Base-by-base conservation (phyloP, 2,113 vertebrate genomes). In the Caranx melampygus region DNA sequence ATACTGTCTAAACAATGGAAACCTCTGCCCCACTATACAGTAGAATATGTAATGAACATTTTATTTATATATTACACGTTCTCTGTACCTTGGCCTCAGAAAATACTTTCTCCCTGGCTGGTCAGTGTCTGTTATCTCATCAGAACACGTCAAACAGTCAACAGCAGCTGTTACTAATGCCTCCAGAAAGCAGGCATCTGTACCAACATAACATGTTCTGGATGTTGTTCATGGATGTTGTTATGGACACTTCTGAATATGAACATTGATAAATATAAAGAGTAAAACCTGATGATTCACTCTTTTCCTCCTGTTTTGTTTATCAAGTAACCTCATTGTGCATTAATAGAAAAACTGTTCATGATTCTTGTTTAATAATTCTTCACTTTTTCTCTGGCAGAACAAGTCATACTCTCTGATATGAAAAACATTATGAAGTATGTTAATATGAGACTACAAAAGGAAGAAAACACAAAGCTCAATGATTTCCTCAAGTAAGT, bases 401-500 rank as follows among this genome's bases (percentile, higher is more conserved):
- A 82, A 14, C 0, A 42, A 16, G 8, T 5, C 14, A 57, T 72
- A 45, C 34, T 72, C 26, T 20, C 12, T 63, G 26, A 72, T 3
- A 72, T 86, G 26, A 82, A 82, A 68, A 1, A 14, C 1, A 82
- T 67, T 33, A 86, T 82, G 84, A 2, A 0, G 3, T 0, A 0
- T 14, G 55, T 75, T 1, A 0, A 20, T 0, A 0, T 3, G 1
- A 72, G 2, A 63, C 26, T 86, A 6, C 21, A 26, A 6, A 3
- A n/a, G 0, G 3, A 51, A 49, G 14, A 72, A 2, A 21, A 63
- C 5, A 58, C 60, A 42, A 18, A 72, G n/a, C 37, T 86, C 34
- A 76, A 45, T 33, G 8, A 1, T 1, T 86, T 86, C n/a, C 66
- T 86, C 3, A 79, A 4, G 84, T 86, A 75, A 72, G 75, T 68